Conservation (phyloP, 1,140 invertebrate species). For the Alviniconcha marisindica region DNA sequence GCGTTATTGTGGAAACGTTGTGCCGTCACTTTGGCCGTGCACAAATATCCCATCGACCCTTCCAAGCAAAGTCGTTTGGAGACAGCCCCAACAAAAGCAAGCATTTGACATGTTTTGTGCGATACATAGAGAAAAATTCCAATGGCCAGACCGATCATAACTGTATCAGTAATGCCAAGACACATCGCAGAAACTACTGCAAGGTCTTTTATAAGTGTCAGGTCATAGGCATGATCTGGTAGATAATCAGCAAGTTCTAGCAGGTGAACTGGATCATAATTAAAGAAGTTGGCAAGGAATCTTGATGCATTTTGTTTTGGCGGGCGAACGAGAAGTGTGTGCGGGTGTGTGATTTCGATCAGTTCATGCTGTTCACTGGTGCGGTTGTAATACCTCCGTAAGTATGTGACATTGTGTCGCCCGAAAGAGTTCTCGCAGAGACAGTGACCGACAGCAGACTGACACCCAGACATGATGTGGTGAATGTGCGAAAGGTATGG, state of each 20-base stretch:
- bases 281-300: not conserved
- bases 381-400: slow-evolving; percentile 14
- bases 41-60: slow-evolving; percentile 7
- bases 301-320: not conserved
- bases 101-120: not conserved
- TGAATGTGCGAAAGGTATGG: not conserved
- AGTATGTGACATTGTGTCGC: not conserved
- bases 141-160: not conserved
- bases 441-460: slow-evolving; percentile 2
- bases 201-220: not conserved
- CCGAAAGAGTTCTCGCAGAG: slow-evolving; percentile 29
- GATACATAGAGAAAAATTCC: not conserved
- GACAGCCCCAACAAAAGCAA: not conserved
- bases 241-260: not conserved
- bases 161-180: not conserved
- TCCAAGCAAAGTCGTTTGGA: not conserved
- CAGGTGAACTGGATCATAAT: not conserved
- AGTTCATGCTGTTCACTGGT: not conserved
- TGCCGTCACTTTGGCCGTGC: not conserved
- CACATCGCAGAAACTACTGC: not conserved
- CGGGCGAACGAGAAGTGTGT: slow-evolving; percentile 13
- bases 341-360: slow-evolving; percentile 23
- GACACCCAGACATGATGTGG: not conserved
- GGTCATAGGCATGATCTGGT: not conserved
- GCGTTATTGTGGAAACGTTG: not conserved